Conservation (phyloP, 1,140 invertebrate species). For the Calephelis virginiensis region DNA sequence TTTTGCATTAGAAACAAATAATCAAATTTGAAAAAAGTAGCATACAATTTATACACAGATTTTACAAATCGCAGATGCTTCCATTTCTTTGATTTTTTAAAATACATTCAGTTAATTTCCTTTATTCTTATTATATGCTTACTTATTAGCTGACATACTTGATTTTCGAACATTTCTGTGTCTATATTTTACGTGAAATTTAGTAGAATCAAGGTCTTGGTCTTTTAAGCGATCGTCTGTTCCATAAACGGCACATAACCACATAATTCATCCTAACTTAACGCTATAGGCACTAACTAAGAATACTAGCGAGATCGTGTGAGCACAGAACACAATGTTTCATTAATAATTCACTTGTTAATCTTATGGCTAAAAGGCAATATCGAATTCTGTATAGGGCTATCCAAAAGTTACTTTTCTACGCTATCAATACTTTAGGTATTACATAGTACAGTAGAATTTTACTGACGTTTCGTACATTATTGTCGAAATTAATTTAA, state of each 20-base stretch:
- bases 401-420: constrained; percentile 29
- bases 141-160: too few relatives aligned
- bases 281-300: constrained; percentile 72
- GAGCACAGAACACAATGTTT: constrained; percentile 74
- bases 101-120: too few relatives aligned
- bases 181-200: background rate
- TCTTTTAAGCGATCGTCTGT: constrained; percentile 7
- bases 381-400: constrained; percentile 37
- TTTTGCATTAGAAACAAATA: background rate
- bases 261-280: constrained; percentile 64
- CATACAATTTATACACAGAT: too few relatives aligned
- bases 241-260: constrained; percentile 27
- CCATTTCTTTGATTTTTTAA: too few relatives aligned
- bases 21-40: too few relatives aligned
- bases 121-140: too few relatives aligned
- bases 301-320: constrained; percentile 76
- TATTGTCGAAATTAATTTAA: background rate
- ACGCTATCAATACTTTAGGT: constrained; percentile 6
- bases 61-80: too few relatives aligned
- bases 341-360: constrained; percentile 32
- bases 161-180: too few relatives aligned
- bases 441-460: background rate
- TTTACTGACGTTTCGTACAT: background rate
- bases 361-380: constrained; percentile 68
- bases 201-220: background rate